A percentile compares a stretch with the other conserved stretches of the same genome.
Evolutionary conservation across 1,140 invertebrate genomes (phyloP).

Genomic region (Goniozus legneri): DNA sequence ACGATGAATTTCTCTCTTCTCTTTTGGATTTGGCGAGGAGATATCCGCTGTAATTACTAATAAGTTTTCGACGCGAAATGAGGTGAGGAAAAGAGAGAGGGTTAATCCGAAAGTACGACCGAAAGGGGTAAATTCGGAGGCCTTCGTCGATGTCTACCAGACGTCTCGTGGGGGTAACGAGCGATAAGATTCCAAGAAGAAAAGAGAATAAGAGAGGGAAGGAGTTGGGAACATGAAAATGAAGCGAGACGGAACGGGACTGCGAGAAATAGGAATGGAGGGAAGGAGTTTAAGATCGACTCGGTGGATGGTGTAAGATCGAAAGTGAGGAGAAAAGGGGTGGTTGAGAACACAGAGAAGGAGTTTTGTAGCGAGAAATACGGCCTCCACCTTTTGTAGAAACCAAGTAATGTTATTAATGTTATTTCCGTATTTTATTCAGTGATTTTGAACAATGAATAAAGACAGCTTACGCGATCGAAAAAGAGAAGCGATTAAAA

Average conservation of each 20-base stretch:
- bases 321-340: conserved; percentile 1
- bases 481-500: background rate
- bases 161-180: conserved; percentile 20
- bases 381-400: too few species aligned
- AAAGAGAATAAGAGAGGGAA: conserved; percentile 17
- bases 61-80: conserved; percentile 56
- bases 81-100: conserved; percentile 55
- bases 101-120: conserved; percentile 54
- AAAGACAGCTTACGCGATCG: background rate
- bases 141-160: conserved; percentile 27
- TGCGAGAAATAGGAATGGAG: conserved; percentile 11
- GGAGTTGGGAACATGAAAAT: conserved; percentile 8
- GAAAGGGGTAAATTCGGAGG: conserved; percentile 36
- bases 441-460: too few species aligned
- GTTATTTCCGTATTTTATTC: conserved; percentile 39
- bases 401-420: too few species aligned
- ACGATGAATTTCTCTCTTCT: conserved; percentile 24
- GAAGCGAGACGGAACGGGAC: conserved; percentile 12
- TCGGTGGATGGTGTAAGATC: background rate
- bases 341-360: conserved; percentile 13
- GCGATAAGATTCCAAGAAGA: background rate
- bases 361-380: too few species aligned
- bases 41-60: conserved; percentile 54
- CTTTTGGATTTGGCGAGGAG: conserved; percentile 39
- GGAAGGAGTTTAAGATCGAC: conserved; percentile 4